phyloP scores from a whole-genome alignment of 2,797 vertebrate genomes.

The Salarias fasciatus region DNA sequence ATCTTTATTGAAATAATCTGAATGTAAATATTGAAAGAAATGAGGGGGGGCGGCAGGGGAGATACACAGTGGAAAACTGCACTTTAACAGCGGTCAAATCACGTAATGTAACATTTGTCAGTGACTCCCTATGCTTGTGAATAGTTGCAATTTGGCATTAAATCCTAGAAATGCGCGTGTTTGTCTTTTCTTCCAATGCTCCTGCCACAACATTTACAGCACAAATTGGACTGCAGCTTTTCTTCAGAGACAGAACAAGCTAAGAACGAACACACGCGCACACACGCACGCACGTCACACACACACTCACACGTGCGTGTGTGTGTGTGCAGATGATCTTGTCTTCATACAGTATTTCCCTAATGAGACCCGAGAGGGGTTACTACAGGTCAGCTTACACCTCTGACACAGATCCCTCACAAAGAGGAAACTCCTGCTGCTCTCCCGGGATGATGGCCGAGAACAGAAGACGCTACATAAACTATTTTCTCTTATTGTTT shows the following conservation, averaged over 20 bases:
- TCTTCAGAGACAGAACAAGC: too few relatives aligned
- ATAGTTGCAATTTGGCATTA: conserved; percentile 49
- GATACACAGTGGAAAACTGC: conserved; percentile 2
- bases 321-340: neutral
- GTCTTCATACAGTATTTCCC: conserved; percentile 18
- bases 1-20: conserved; percentile 9
- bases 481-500: conserved; percentile 13
- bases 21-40: conserved; percentile 62
- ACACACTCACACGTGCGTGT: too few relatives aligned
- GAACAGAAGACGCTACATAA: conserved; percentile 29
- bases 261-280: too few relatives aligned
- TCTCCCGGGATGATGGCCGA: conserved; percentile 9
- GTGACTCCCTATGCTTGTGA: conserved; percentile 39
- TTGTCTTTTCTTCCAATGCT: neutral
- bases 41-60: too few relatives aligned
- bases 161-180: conserved; percentile 39
- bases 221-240: too few relatives aligned
- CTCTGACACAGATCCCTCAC: conserved; percentile 64
- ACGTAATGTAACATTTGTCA: conserved; percentile 27
- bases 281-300: too few relatives aligned
- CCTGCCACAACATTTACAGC: too few relatives aligned
- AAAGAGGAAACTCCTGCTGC: conserved; percentile 41
- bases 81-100: conserved; percentile 22
- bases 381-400: conserved; percentile 58
- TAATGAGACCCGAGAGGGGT: conserved; percentile 46